Evolutionary conservation across 2,888 invertebrate genomes (phyloP), one percentile per base, ranked within the genome.

Genomic region (Diaphora mendica): DNA sequence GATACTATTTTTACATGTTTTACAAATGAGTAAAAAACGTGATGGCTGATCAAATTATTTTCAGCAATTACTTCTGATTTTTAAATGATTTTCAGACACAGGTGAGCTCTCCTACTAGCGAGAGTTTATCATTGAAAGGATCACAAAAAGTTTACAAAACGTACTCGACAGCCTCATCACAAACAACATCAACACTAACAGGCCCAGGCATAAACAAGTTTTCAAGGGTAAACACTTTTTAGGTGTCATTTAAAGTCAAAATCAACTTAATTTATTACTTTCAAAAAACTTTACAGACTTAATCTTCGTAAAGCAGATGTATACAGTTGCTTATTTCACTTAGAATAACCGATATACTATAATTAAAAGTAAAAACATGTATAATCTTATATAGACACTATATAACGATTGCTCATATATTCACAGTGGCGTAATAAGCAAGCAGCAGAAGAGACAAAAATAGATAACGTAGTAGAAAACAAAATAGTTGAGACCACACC

Each of bases 121-220:
- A 95, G 94, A 95, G 93, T 91, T 93, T 95, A 90, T 91, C 94
- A 91, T 91, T 94, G 92, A 96, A 91, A 93, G 94, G 94, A 91
- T 95, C 96, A 89, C 94, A 96, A 88, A 95, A 92, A 91, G 91
- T 94, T 85, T 92, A 91, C 85, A 94, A 93, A 87, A 92, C 94
- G 75, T 91, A 91, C 88, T 89, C 92, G 85, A 86, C 92, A 85
- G 88, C 94, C 87, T 85, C 91, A 87, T 85, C 91, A 91, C 93
- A 93, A 86, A 88, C 92, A 77, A 91, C 91, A 86, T 88, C 92
- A 77, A 91, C 91, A 87, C 90, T 90, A 85, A 92, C 91, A 82
- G 90, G 90, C 81, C 88, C 91, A 80, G 89, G 88, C 77, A 90
- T 89, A 90, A 92, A 93, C 85, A 94, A 92, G 88, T 89, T 89